Percentiles rank a stretch among this genome's conserved stretches.
phyloP scores from a whole-genome alignment of 2,888 invertebrate species.

The Pristionchus fissidentatus region DNA sequence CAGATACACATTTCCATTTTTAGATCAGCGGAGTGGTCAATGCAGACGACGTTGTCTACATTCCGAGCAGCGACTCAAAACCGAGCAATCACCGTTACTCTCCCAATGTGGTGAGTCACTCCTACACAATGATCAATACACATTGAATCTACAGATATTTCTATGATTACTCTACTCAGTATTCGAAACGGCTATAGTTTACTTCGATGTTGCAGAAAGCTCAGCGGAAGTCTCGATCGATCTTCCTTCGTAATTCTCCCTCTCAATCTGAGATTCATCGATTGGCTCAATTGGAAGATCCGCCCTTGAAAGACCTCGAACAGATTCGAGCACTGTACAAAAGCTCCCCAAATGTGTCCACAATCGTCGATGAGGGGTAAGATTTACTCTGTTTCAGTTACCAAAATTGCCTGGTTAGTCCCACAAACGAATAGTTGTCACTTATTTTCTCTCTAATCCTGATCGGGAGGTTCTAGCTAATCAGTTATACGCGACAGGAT shows the following conservation, averaged over 20 bases:
- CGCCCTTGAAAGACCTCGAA: conserved; percentile 59
- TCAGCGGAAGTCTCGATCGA: conserved; percentile 43
- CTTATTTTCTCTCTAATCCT: neutral
- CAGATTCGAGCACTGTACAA: conserved; percentile 61
- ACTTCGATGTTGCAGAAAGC: conserved; percentile 20
- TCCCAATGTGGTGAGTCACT: conserved; percentile 33
- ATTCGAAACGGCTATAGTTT: neutral
- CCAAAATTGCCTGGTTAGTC: neutral
- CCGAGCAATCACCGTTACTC: conserved; percentile 39
- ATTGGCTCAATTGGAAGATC: conserved; percentile 42
- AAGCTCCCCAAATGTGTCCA: conserved; percentile 59
- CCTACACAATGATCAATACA: neutral
- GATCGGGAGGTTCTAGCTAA: neutral
- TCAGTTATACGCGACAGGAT: neutral
- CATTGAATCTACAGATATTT: neutral
- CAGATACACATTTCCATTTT: neutral
- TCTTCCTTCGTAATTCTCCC: conserved; percentile 48
- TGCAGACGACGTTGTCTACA: conserved; percentile 64
- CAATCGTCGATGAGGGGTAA: neutral
- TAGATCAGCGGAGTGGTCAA: conserved; percentile 53
- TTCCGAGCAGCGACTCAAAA: conserved; percentile 51
- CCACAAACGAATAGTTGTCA: neutral
- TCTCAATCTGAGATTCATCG: conserved; percentile 44
- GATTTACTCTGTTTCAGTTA: neutral
- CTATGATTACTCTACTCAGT: neutral